Conservation (phyloP, 2,888 invertebrate genomes). For the Chromoteleia sp. region DNA sequence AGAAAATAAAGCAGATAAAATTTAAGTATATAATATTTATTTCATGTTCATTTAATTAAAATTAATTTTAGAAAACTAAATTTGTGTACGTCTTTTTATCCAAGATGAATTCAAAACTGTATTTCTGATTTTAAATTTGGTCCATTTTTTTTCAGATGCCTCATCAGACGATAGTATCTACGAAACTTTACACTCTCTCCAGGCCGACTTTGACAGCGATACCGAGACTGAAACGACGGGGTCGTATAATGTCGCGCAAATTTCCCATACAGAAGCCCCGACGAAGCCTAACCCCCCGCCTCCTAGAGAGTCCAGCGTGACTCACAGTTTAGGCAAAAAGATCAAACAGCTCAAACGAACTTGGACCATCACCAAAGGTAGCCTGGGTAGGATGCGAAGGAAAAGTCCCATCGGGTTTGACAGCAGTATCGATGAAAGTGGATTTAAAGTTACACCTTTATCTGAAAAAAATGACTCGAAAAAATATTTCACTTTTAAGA, state of each 20-base stretch:
- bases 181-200: conserved; percentile 79
- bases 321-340: conserved; percentile 78
- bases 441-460: conserved; percentile 3
- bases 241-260: conserved; percentile 43
- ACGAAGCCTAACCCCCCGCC: conserved; percentile 79
- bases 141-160: conserved; percentile 8
- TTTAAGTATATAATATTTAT: too few relatives aligned
- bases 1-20: too few relatives aligned
- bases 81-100: too few relatives aligned
- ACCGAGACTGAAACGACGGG: conserved; percentile 72
- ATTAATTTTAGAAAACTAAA: too few relatives aligned
- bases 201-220: conserved; percentile 77
- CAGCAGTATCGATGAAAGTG: conserved; percentile 1
- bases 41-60: too few relatives aligned
- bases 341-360: conserved; percentile 81
- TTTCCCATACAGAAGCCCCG: conserved; percentile 74
- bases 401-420: conserved; percentile 73
- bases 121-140: too few relatives aligned
- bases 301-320: conserved; percentile 80
- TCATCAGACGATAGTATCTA: conserved; percentile 82
- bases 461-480: conserved; percentile 66
- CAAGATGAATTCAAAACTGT: too few relatives aligned
- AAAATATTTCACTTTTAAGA: conserved; percentile 80
- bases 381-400: conserved; percentile 79
- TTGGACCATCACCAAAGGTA: conserved; percentile 83